phyloP scores from a whole-genome alignment of 2,888 invertebrate species.

The Spicauda simplicius region DNA sequence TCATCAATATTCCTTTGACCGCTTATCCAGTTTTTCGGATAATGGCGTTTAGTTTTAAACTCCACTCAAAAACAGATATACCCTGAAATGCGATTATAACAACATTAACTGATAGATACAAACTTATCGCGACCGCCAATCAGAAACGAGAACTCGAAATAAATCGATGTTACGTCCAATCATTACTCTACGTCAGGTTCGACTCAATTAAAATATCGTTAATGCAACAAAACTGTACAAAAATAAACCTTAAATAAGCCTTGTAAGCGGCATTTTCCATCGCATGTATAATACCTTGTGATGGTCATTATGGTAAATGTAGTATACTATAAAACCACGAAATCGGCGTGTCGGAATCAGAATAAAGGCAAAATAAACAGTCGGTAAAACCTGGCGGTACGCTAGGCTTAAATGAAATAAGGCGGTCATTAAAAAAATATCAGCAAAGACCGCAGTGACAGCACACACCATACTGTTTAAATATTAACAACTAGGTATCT shows the following conservation, averaged over 20 bases:
- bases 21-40: slow-evolving; percentile 20
- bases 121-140: slow-evolving; percentile 83
- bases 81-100: slow-evolving; percentile 66
- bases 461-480: slow-evolving; percentile 34
- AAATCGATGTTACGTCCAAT: slow-evolving; percentile 85
- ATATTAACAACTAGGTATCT: slow-evolving; percentile 33
- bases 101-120: slow-evolving; percentile 79
- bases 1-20: slow-evolving; percentile 1
- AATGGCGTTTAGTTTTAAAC: slow-evolving; percentile 34
- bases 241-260: slow-evolving; percentile 59
- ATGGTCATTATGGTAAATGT: slow-evolving; percentile 82
- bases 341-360: slow-evolving; percentile 82
- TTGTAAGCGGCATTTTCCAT: slow-evolving; percentile 57
- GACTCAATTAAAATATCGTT: slow-evolving; percentile 85
- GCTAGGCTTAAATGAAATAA: slow-evolving; percentile 64
- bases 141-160: slow-evolving; percentile 83
- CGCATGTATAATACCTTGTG: slow-evolving; percentile 64
- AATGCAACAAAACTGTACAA: slow-evolving; percentile 64
- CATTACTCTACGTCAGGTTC: slow-evolving; percentile 84
- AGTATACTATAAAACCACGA: slow-evolving; percentile 81
- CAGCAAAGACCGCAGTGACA: slow-evolving; percentile 42
- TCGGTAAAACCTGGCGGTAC: slow-evolving; percentile 65
- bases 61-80: slow-evolving; percentile 35
- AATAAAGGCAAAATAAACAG: slow-evolving; percentile 83
- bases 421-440: slow-evolving; percentile 70